These are phyloP conservation scores for Bolinopsis microptera DNA, from an alignment of 37 sponge, comb jelly and placozoan species.

Conservation along the genomic window DNA sequence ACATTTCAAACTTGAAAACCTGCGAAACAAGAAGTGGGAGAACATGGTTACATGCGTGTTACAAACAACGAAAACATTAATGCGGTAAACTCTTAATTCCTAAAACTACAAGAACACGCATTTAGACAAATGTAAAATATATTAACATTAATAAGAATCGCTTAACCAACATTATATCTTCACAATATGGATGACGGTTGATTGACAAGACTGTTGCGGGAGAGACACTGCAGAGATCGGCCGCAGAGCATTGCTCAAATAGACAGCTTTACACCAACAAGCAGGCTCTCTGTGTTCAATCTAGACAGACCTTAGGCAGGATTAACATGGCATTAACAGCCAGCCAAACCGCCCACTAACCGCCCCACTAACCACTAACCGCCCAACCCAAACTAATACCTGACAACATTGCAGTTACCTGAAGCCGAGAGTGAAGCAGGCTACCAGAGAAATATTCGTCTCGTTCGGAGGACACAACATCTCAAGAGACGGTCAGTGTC, in stretches of 20 bases:
- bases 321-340: neutral
- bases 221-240: neutral
- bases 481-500: neutral
- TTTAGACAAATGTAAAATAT: neutral
- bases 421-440: constrained; percentile 18
- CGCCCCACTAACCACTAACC: no score
- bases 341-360: neutral
- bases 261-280: neutral
- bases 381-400: neutral
- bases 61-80: neutral
- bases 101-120: neutral
- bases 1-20: no score
- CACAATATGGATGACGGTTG: neutral
- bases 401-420: neutral
- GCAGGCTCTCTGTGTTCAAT: neutral
- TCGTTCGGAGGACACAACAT: constrained; percentile 22
- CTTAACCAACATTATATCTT: neutral
- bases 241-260: neutral
- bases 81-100: neutral
- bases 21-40: no score
- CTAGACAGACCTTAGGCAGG: neutral
- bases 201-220: neutral
- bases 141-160: neutral
- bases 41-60: no score
- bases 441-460: constrained; percentile 2